These are phyloP conservation scores for Cryptocephalus moraei DNA, from an alignment of 2,888 invertebrate species.

Conservation along the genomic window DNA sequence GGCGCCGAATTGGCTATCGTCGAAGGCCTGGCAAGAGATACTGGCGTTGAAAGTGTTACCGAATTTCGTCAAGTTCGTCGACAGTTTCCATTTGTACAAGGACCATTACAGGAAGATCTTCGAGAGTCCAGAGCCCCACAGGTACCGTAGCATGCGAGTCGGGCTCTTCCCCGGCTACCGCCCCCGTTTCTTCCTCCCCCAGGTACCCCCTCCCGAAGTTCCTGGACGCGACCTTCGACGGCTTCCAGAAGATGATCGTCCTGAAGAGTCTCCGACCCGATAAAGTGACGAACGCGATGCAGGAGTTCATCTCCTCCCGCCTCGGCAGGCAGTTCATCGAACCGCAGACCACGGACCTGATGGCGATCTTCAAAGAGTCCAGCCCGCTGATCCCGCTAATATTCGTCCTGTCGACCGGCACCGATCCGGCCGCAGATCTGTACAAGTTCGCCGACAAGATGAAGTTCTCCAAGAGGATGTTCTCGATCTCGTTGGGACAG, in stretches of 20 bases:
- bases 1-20: conserved; percentile 68
- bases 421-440: conserved; percentile 76
- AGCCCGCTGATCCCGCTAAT: conserved; percentile 69
- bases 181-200: conserved; percentile 42
- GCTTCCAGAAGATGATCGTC: conserved; percentile 69
- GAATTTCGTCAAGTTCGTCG: conserved; percentile 51
- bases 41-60: conserved; percentile 58
- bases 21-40: conserved; percentile 72
- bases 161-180: conserved; percentile 40
- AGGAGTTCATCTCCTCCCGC: conserved; percentile 57
- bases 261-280: conserved; percentile 75
- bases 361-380: conserved; percentile 72
- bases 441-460: conserved; percentile 76
- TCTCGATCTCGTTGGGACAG: conserved; percentile 79
- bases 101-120: conserved; percentile 52
- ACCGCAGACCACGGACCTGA: conserved; percentile 76
- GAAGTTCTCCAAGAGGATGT: conserved; percentile 63
- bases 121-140: conserved; percentile 59
- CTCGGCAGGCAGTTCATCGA: conserved; percentile 73
- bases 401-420: conserved; percentile 83
- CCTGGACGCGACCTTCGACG: conserved; percentile 50
- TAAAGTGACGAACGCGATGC: conserved; percentile 72
- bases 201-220: conserved; percentile 56
- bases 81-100: conserved; percentile 45
- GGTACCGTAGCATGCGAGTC: conserved; percentile 31